These are phyloP conservation scores for Diachrysia chrysitis DNA, from an alignment of 2,888 invertebrate genomes.

Conservation along the genomic window DNA sequence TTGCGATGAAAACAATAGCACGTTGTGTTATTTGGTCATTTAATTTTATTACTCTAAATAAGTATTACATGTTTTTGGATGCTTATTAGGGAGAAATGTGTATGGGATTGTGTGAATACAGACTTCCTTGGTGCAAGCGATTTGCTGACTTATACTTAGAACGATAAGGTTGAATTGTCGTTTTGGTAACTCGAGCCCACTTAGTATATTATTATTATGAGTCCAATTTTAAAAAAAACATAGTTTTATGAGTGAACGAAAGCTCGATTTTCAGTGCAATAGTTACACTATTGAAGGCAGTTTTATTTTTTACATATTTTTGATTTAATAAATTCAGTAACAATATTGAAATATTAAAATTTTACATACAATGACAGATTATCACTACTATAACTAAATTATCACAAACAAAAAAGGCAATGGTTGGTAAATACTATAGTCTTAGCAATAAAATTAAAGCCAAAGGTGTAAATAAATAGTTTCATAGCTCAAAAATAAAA, in stretches of 20 bases:
- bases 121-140: constrained; percentile 8
- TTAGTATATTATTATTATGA: background rate
- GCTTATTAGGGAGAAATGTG: constrained; percentile 40
- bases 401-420: background rate
- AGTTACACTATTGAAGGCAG: background rate
- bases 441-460: no score
- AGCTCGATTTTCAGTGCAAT: background rate
- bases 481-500: background rate
- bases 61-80: constrained; percentile 20
- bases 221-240: background rate
- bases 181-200: background rate
- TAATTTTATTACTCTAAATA: constrained; percentile 46
- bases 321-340: background rate
- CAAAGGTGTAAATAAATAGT: no score
- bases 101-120: background rate
- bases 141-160: fast-evolving
- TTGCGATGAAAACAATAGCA: constrained; percentile 44
- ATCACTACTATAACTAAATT: background rate
- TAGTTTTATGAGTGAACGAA: background rate
- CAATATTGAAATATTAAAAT: background rate
- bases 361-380: background rate
- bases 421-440: background rate
- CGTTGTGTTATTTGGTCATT: constrained; percentile 35
- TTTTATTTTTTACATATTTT: background rate
- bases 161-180: background rate